Evolutionary conservation across 1,140 invertebrate genomes (phyloP).

Genomic region (Wiebesia pumilae): DNA sequence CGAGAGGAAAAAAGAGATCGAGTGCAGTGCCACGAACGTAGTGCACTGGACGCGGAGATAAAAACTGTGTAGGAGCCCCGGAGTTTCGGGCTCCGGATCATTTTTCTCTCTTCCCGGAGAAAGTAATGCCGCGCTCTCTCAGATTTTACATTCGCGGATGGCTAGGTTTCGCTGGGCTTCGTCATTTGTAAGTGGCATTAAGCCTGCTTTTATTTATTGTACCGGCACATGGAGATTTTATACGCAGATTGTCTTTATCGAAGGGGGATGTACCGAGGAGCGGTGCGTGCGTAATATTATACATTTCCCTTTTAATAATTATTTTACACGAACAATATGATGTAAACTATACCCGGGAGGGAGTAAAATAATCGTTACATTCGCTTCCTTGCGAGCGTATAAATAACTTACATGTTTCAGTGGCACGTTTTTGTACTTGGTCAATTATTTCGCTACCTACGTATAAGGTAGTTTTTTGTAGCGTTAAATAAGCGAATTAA

Average conservation of each 20-base stretch:
- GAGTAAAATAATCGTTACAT: not conserved
- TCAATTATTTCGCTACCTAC: not conserved
- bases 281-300: not conserved
- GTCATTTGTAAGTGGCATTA: not conserved
- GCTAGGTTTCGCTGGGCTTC: not conserved
- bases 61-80: not conserved
- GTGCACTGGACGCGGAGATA: not conserved
- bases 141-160: not conserved
- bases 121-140: not conserved
- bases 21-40: not conserved
- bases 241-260: not conserved
- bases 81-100: not conserved
- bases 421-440: not conserved
- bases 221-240: not conserved
- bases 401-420: not conserved
- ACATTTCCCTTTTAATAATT: not conserved
- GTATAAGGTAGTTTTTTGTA: not conserved
- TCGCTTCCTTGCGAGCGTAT: not conserved
- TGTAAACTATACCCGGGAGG: not conserved
- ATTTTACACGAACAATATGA: constrained; percentile 8
- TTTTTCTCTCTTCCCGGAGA: not conserved
- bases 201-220: not conserved
- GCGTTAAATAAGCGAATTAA: not conserved
- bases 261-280: not conserved
- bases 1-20: not conserved